Evolutionary conservation across 1,140 invertebrate genomes (phyloP).

Genomic region (Neodiprion virginianus): DNA sequence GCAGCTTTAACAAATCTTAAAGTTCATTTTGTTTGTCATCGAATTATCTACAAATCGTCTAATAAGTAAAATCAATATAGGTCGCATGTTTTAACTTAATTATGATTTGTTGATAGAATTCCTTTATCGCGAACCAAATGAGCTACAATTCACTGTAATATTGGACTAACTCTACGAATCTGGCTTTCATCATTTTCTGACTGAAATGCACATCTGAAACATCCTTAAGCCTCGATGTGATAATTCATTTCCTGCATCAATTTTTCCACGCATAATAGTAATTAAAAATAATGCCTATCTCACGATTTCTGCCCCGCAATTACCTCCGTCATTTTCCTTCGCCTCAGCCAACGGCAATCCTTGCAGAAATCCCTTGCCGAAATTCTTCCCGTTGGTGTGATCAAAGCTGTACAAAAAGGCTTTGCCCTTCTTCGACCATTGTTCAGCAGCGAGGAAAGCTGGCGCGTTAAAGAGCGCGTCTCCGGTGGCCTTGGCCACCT

Average conservation of each 20-base stretch:
- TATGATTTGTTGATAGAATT: too few relatives aligned
- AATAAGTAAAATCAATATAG: too few relatives aligned
- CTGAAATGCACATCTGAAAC: too few relatives aligned
- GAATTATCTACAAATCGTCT: too few relatives aligned
- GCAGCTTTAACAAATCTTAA: too few relatives aligned
- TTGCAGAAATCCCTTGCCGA: conserved; percentile 67
- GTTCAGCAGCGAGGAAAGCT: conserved; percentile 70
- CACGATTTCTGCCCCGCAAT: neutral
- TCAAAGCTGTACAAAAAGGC: conserved; percentile 79
- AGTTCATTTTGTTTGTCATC: too few relatives aligned
- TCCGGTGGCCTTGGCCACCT: conserved; percentile 57
- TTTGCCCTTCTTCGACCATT: conserved; percentile 68
- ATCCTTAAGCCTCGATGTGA: neutral
- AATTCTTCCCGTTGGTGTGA: conserved; percentile 67
- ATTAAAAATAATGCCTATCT: neutral
- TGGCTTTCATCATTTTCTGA: too few relatives aligned
- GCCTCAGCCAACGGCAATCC: conserved; percentile 65
- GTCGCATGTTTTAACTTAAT: too few relatives aligned
- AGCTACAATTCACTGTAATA: too few relatives aligned
- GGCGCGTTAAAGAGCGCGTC: conserved; percentile 79
- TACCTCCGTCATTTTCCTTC: conserved; percentile 29
- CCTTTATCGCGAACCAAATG: too few relatives aligned
- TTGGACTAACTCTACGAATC: too few relatives aligned
- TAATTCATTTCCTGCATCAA: conserved; percentile 9
- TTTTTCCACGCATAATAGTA: conserved; percentile 27